phyloP scores from a whole-genome alignment of 2,888 invertebrate species.

The Arrhopalites spinosus region DNA sequence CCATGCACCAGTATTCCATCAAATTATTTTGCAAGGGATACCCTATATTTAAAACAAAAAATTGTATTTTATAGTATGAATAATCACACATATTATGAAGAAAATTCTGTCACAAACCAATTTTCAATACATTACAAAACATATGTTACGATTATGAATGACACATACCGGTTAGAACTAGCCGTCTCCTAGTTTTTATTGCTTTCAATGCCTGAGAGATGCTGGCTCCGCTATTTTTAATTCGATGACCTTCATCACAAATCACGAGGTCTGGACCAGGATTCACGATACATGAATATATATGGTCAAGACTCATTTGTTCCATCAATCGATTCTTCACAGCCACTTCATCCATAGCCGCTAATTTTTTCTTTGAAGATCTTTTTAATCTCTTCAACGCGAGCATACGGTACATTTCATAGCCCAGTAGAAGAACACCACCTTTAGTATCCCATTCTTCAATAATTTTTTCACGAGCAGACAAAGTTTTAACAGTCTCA shows the following conservation, averaged over 20 bases:
- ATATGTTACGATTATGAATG: too few relatives aligned
- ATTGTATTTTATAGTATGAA: too few relatives aligned
- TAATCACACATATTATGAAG: too few relatives aligned
- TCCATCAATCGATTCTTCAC: slow-evolving; percentile 60
- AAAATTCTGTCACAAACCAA: too few relatives aligned
- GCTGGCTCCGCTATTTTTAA: slow-evolving; percentile 96
- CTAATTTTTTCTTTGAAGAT: slow-evolving; percentile 66
- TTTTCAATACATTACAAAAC: too few relatives aligned
- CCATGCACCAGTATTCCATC: slow-evolving; percentile 98
- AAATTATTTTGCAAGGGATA: slow-evolving; percentile 98
- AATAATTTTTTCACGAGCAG: slow-evolving; percentile 80
- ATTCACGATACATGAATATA: slow-evolving; percentile 80
- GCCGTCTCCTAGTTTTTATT: slow-evolving; percentile 88
- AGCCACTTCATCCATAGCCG: slow-evolving; percentile 13
- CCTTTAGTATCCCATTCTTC: slow-evolving; percentile 83
- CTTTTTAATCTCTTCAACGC: slow-evolving; percentile 76
- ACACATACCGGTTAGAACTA: slow-evolving; percentile 89
- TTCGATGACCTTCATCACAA: slow-evolving; percentile 95
- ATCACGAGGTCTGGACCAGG: slow-evolving; percentile 94
- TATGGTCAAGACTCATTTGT: slow-evolving; percentile 67
- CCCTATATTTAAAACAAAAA: too few relatives aligned
- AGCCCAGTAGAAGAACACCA: slow-evolving; percentile 94
- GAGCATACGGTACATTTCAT: slow-evolving; percentile 91
- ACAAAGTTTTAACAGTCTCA: slow-evolving; percentile 90
- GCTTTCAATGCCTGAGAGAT: slow-evolving; percentile 94